Evolutionary conservation across 1,140 invertebrate species (phyloP).

Genomic region (Meloidogyne floridensis): DNA sequence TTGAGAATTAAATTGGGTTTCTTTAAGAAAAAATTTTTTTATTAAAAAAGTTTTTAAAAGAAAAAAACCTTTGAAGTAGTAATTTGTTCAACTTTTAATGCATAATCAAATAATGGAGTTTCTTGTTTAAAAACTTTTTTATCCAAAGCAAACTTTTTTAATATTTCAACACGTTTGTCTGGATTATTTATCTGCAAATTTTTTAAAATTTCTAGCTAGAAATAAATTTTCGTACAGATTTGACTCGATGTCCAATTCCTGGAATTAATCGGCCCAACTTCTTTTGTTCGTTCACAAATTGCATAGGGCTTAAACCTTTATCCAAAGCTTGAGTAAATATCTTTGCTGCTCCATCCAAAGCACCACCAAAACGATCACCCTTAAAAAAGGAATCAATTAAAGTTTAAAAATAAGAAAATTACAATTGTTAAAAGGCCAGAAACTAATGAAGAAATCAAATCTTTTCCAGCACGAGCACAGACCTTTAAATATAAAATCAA

Average conservation of each 20-base stretch:
- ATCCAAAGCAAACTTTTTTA: slow-evolving; percentile 84
- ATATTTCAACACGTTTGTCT: slow-evolving; percentile 90
- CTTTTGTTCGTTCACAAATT: slow-evolving; percentile 96
- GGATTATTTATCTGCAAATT: slow-evolving; percentile 86
- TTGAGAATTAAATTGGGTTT: slow-evolving; percentile 99
- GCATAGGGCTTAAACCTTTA: slow-evolving; percentile 82
- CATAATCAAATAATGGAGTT: slow-evolving; percentile 89
- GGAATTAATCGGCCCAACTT: slow-evolving; percentile 96
- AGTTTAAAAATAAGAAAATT: slow-evolving; percentile 68
- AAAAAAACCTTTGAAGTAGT: slow-evolving; percentile 82
- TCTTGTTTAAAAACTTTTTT: slow-evolving; percentile 73
- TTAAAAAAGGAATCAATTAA: slow-evolving; percentile 63
- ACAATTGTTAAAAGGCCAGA: slow-evolving; percentile 96
- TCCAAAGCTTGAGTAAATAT: slow-evolving; percentile 96
- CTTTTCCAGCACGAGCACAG: slow-evolving; percentile 95
- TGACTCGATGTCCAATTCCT: slow-evolving; percentile 97
- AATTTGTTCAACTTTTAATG: slow-evolving; percentile 95
- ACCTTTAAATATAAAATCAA: background rate
- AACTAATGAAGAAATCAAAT: slow-evolving; percentile 91
- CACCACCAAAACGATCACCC: slow-evolving; percentile 98
- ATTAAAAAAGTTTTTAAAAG: background rate
- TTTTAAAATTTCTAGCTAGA: slow-evolving; percentile 19
- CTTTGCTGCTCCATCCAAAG: slow-evolving; percentile 89
- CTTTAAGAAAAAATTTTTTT: slow-evolving; percentile 61
- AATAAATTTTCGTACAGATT: slow-evolving; percentile 74